A percentile compares a stretch with the other conserved stretches of the same genome.
These are phyloP conservation scores for Drosophila miranda DNA, from an alignment of 1,140 invertebrate species.

Conservation along the genomic window DNA sequence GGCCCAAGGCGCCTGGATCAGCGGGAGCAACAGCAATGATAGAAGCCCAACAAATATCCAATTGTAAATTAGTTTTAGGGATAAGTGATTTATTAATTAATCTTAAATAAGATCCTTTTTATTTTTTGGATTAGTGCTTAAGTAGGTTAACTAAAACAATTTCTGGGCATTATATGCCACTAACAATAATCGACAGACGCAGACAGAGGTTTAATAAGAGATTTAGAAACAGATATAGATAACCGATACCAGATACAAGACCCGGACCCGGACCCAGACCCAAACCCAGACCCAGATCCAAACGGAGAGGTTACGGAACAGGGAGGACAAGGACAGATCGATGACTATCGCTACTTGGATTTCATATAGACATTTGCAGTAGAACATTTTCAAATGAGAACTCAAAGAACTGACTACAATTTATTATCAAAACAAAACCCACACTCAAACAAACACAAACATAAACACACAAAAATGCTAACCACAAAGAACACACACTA, in stretches of 20 bases:
- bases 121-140: conserved; percentile 50
- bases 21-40: background rate
- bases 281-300: too few relatives aligned
- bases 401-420: conserved; percentile 78
- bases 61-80: conserved; percentile 30
- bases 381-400: conserved; percentile 55
- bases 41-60: conserved; percentile 1
- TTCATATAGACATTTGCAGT: conserved; percentile 13
- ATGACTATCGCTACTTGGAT: conserved; percentile 41
- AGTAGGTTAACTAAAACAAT: conserved; percentile 72
- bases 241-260: background rate
- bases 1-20: background rate
- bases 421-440: conserved; percentile 33
- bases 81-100: conserved; percentile 32
- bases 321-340: background rate
- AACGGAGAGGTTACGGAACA: too few relatives aligned
- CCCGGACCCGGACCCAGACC: too few relatives aligned
- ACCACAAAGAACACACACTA: conserved; percentile 4
- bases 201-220: background rate
- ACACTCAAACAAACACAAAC: conserved; percentile 1
- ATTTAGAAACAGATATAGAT: conserved; percentile 8
- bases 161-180: conserved; percentile 69
- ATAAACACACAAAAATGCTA: too few relatives aligned
- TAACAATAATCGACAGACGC: conserved; percentile 37
- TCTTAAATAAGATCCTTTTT: conserved; percentile 3